A percentile compares a stretch with the other conserved stretches of the same genome.
These are phyloP conservation scores for Bombus superbus DNA, from an alignment of 1,140 invertebrate genomes.

Conservation along the genomic window DNA sequence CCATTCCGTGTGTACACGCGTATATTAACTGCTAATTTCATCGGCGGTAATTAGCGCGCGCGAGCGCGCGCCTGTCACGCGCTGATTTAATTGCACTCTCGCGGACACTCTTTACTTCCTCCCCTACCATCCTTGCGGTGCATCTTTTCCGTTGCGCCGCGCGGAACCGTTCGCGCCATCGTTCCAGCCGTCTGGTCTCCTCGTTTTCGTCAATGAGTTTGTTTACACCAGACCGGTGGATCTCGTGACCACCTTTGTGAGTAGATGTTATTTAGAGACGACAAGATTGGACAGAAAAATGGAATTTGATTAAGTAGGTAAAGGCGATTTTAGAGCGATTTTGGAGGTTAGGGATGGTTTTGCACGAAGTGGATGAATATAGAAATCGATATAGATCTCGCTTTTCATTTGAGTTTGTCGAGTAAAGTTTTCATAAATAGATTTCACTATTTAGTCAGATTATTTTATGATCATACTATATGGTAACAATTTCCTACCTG, in stretches of 20 bases:
- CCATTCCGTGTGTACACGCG: slow-evolving; percentile 81
- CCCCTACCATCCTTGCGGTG: background rate
- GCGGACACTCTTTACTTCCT: slow-evolving; percentile 29
- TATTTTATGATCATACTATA: too few relatives aligned
- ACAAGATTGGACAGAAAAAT: background rate
- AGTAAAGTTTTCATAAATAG: background rate
- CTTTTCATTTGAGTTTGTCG: background rate
- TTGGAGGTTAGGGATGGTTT: background rate
- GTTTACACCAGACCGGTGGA: background rate
- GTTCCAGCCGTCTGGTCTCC: background rate
- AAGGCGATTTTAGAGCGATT: background rate
- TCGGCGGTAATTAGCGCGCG: slow-evolving; percentile 78
- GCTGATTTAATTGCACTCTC: slow-evolving; percentile 56
- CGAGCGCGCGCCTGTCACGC: slow-evolving; percentile 57
- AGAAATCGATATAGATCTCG: background rate
- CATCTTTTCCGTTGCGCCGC: slow-evolving; percentile 6
- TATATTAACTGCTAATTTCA: slow-evolving; percentile 82
- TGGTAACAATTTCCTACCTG: background rate
- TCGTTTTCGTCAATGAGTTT: slow-evolving; percentile 11
- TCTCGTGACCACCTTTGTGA: too few relatives aligned
- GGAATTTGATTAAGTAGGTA: background rate
- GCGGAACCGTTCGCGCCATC: background rate
- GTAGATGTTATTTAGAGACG: background rate
- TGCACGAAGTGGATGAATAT: background rate
- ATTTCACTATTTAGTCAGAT: too few relatives aligned